Conservation (phyloP, 2,888 invertebrate species). For the Cephus rjabovi region DNA sequence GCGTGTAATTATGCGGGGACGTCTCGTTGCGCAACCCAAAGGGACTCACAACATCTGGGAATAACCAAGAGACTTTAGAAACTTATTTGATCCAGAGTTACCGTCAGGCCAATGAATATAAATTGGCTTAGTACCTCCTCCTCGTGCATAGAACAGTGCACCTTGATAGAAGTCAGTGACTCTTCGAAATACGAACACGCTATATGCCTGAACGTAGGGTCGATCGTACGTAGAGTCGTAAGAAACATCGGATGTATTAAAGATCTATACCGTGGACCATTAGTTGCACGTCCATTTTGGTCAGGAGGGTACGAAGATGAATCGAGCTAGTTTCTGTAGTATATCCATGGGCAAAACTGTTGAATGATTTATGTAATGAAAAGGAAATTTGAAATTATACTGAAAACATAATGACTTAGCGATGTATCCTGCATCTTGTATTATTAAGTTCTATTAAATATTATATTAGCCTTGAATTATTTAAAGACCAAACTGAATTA, state of each 20-base stretch:
- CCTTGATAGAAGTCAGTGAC: background rate
- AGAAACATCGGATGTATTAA: background rate
- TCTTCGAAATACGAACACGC: background rate
- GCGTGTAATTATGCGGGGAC: background rate
- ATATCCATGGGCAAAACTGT: background rate
- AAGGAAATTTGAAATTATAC: no score
- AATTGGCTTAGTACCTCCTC: conserved; percentile 13
- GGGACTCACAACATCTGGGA: background rate
- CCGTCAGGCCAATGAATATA: conserved; percentile 19
- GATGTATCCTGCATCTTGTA: background rate
- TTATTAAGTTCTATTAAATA: background rate
- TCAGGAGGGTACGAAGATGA: background rate
- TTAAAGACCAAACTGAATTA: background rate
- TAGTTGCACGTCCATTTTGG: background rate
- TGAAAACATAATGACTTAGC: background rate
- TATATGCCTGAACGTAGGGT: background rate
- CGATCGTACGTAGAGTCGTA: background rate
- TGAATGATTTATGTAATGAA: background rate
- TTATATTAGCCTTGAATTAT: background rate
- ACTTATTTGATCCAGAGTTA: conserved; percentile 22
- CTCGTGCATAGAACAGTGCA: background rate
- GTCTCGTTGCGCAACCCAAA: background rate
- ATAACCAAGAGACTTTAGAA: conserved; percentile 17
- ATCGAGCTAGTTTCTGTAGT: background rate
- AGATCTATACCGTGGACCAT: background rate